Evolutionary conservation across 2,888 invertebrate genomes (phyloP).

Genomic region (Petrolisthes manimaculis): DNA sequence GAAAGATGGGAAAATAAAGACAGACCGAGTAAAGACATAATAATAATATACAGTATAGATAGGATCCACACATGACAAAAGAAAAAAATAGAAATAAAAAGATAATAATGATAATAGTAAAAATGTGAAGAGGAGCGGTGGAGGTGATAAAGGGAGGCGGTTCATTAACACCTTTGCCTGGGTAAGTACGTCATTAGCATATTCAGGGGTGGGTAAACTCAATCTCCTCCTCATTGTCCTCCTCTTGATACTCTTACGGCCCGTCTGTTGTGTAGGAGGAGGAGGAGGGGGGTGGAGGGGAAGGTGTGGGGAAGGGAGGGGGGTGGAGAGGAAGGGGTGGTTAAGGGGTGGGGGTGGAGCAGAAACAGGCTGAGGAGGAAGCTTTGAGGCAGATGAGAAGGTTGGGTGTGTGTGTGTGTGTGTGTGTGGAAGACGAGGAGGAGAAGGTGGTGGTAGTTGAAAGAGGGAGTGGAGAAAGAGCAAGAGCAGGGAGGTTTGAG

Average conservation of each 20-base stretch:
- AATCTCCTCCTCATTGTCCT: not conserved
- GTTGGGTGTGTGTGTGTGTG: not conserved
- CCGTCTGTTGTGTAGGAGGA: not conserved
- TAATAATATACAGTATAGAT: too few relatives aligned
- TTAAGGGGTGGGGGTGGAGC: not conserved
- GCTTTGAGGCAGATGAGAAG: too few relatives aligned
- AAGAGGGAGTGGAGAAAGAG: not conserved
- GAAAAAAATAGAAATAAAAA: too few relatives aligned
- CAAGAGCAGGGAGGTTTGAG: too few relatives aligned
- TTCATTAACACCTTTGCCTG: not conserved
- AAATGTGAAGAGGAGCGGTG: too few relatives aligned
- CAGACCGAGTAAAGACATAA: too few relatives aligned
- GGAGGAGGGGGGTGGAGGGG: not conserved
- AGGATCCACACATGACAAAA: too few relatives aligned
- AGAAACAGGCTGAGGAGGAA: not conserved
- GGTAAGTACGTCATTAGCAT: not conserved
- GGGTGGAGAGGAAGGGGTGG: not conserved
- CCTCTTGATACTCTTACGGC: not conserved
- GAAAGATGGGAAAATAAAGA: too few relatives aligned
- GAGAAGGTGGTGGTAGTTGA: not conserved
- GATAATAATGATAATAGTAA: too few relatives aligned
- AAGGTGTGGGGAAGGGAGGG: not conserved
- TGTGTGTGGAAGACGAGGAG: not conserved
- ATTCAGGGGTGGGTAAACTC: not conserved
- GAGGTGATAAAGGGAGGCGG: too few relatives aligned